Base-by-base conservation (phyloP, 2,113 vertebrate genomes). In the Platysteira castanea region DNA sequence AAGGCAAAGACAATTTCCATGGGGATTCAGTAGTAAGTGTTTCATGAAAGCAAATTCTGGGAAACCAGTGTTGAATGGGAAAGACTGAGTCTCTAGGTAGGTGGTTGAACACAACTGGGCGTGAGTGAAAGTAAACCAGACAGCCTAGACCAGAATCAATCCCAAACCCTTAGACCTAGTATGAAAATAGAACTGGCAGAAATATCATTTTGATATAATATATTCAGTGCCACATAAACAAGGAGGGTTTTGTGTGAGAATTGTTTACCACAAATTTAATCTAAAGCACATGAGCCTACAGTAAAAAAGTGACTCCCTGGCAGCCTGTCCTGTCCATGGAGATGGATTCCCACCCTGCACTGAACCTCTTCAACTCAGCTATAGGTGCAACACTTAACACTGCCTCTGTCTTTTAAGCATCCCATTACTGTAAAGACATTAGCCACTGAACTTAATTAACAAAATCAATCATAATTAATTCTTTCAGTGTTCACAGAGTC, bases 401-500 rank as follows among this genome's bases (percentile, higher is more conserved):
- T 92, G 89, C 77, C 90, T 97, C 90, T 53, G 84, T 93, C 91
- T 97, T 96, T 97, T 95, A 97, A 97, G 85, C 85, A 94, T 89
- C 91, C 92, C 94, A 95, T 97, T 97, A 97, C 90, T 86, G 79
- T 90, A 96, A 97, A 97, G 96, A 96, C 84, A 97, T 98, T 97
- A 97, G 94, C 94, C 84, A 94, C 89, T n/a, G 87, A 95, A 91
- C 95, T 97, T 97, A 98, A 97, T 98, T 98, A 98, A 96, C 94
- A 94, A 97, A 97, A 98, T 98, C 97, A 96, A 98, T 98, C 97
- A 97, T 96, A 97, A 98, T 98, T 97, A 97, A 97, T 98, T 95
- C 92, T 88, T 97, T 79, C 83, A 52, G 30, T 75, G 88, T 94
- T 97, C 96, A 85, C 70, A 91, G 61, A 94, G 74, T 96, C 81